phyloP scores from a whole-genome alignment of 2,113 vertebrate species.

The Microcebus murinus region DNA sequence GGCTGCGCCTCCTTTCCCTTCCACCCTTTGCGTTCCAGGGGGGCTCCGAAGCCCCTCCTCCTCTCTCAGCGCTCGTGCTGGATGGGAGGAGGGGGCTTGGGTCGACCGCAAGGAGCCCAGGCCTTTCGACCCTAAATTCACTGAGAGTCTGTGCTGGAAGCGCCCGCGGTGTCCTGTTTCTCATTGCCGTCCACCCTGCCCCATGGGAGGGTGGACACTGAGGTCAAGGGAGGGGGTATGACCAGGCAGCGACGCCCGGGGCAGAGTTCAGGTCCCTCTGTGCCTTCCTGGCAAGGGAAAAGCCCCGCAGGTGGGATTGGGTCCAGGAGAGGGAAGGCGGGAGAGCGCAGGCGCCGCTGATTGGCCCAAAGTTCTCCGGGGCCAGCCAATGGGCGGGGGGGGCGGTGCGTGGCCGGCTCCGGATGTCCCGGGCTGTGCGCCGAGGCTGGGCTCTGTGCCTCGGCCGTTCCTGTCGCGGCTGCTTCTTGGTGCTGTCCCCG shows the following conservation, averaged over 20 bases:
- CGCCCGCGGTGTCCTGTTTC: background rate
- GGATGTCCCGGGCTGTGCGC: fast-evolving
- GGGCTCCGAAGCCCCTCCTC: background rate
- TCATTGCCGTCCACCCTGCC: background rate
- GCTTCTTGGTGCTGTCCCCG: fast-evolving
- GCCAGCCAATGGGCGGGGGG: background rate
- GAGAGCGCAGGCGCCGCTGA: background rate
- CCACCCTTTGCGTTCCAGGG: background rate
- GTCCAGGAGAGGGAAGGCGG: fast-evolving
- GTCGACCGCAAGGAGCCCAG: too few species aligned
- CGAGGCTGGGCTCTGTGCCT: fast-evolving
- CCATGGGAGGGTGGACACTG: too few species aligned
- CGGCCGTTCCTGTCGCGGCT: background rate
- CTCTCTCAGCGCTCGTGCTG: background rate
- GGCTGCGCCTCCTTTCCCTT: too few species aligned
- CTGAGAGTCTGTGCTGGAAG: background rate
- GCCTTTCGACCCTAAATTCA: background rate
- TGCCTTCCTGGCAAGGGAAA: fast-evolving
- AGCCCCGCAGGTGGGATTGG: fast-evolving
- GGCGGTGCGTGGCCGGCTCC: background rate
- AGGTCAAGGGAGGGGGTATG: background rate
- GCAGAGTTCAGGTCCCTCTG: fast-evolving
- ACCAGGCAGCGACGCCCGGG: too few species aligned
- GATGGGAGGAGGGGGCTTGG: background rate
- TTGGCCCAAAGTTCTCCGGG: conserved; percentile 9